Evolutionary conservation across 2,113 vertebrate genomes (phyloP), one percentile per base, ranked within the genome.

Genomic region (Nipponia nippon): DNA sequence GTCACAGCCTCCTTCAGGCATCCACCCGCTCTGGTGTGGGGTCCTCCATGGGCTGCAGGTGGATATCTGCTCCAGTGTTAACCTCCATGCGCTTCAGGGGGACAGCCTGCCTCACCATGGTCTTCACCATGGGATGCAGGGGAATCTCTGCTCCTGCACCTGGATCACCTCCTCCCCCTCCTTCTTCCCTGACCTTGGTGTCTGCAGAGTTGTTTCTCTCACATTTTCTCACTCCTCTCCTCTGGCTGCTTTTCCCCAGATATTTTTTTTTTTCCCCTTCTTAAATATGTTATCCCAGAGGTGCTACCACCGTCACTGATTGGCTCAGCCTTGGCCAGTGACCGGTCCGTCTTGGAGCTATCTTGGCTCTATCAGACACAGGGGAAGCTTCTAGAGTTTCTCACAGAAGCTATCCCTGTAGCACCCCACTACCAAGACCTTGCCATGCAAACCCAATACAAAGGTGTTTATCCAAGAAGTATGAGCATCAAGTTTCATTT

Each of bases 221-320:
- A 66, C 26, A 18, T 58, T 6, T 36, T 76, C 18, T 61, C 12
- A 73, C 6, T 88, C 19, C 6, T 56, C 6, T n/a, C 42, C 22
- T n/a, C 52, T 0, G 0, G 27, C 7, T 59, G 23, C 40, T 55
- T 12, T 63, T 56, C 11, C 22, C 4, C 44, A 72, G 22, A 7
- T 5, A 6, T 1, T 47, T 71, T 50, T 29, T 36, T 40, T 18
- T 3, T 6, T n/a, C n/a, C 4, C 6, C 21, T 52, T 75, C 27
- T 76, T 53, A 47, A 53, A 10, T 40, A 9, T 14, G 4, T 27
- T 34, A n/a, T 19, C 38, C 2, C 38, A 38, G 40, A 55, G 18
- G 30, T 0, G 0, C 11, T 56, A 36, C 38, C 7, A 46, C 5
- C 3, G 0, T 16, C 0, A 0, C 22, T 52, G 44, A 75, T 32